Conservation (phyloP, 2,797 vertebrate genomes). For the Mus caroli region DNA sequence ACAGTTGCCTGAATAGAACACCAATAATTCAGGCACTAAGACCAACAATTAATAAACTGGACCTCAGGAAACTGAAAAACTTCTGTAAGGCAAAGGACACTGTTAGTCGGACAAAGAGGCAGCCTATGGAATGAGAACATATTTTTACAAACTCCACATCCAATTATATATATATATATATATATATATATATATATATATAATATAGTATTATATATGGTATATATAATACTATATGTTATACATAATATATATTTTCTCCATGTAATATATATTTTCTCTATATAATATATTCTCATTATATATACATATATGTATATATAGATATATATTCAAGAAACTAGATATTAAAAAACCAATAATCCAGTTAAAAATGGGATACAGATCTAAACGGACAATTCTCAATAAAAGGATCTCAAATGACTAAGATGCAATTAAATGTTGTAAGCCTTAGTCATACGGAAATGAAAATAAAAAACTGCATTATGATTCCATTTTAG, state of each 20-base stretch:
- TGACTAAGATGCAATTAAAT: neutral
- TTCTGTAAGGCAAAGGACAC: neutral
- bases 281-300: too few species aligned
- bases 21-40: too few species aligned
- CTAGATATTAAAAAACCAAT: neutral
- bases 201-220: too few species aligned
- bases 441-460: neutral
- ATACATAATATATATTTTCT: too few species aligned
- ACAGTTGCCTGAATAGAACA: neutral
- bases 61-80: neutral
- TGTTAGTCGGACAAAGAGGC: neutral
- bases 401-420: neutral
- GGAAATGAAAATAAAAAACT: neutral
- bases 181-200: too few species aligned
- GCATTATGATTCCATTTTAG: neutral
- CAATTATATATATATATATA: too few species aligned
- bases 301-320: too few species aligned
- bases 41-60: neutral
- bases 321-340: neutral
- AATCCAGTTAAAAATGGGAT: neutral
- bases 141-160: neutral
- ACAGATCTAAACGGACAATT: neutral
- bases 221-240: too few species aligned
- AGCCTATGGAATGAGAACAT: neutral
- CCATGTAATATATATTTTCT: too few species aligned